phyloP scores from a whole-genome alignment of 2,888 invertebrate genomes.

The Coelinius sp. region DNA sequence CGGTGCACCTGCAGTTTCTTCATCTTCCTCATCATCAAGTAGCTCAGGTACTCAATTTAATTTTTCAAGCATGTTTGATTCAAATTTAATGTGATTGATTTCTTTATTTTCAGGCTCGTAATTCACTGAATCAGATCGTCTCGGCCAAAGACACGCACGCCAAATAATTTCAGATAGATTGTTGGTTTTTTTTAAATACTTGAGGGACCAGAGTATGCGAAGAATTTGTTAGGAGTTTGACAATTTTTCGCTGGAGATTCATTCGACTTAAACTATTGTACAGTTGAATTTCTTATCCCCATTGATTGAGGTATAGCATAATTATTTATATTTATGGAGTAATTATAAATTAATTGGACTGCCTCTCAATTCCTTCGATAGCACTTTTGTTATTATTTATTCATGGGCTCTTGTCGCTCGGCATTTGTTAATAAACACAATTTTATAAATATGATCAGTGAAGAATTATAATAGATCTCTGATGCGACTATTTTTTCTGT shows the following conservation, averaged over 20 bases:
- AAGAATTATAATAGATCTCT: background rate
- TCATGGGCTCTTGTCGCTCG: slow-evolving; percentile 3
- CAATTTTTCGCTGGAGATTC: background rate
- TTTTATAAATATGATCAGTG: background rate
- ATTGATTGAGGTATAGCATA: slow-evolving; percentile 22
- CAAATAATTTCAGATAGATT: slow-evolving; percentile 49
- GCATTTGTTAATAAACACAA: slow-evolving; percentile 26
- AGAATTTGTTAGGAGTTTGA: background rate
- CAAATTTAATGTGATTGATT: background rate
- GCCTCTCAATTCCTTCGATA: slow-evolving; percentile 14
- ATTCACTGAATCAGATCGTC: background rate
- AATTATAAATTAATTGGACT: slow-evolving; percentile 6
- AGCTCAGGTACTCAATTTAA: slow-evolving; percentile 52
- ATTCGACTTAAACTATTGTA: slow-evolving; percentile 22
- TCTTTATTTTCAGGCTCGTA: background rate
- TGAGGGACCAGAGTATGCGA: background rate
- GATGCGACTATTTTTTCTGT: background rate
- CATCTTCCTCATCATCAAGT: slow-evolving; percentile 72
- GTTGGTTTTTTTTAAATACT: background rate
- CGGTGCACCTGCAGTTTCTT: slow-evolving; percentile 77
- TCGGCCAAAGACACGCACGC: slow-evolving; percentile 46
- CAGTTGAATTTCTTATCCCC: slow-evolving; percentile 1
- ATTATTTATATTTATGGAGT: slow-evolving; percentile 24
- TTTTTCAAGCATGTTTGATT: slow-evolving; percentile 51
- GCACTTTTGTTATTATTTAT: slow-evolving; percentile 28